Evolutionary conservation across 2,113 vertebrate genomes (phyloP).

Genomic region (Hoplias malabaricus): DNA sequence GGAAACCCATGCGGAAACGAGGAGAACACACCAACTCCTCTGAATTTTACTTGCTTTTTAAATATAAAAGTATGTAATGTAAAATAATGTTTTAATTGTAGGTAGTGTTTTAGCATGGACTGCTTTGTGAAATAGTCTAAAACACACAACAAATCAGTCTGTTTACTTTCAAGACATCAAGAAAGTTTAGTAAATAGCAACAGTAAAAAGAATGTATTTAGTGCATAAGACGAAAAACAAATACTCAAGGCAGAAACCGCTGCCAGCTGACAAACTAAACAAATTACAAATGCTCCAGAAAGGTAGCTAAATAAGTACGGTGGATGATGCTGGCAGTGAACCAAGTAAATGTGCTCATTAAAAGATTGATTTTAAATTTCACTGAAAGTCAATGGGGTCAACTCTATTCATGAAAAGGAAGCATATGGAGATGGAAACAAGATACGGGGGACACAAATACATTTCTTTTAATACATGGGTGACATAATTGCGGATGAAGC

Average conservation of each 20-base stretch:
- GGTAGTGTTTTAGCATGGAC: too few species aligned
- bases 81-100: too few species aligned
- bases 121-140: too few species aligned
- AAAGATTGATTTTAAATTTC: neutral
- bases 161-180: too few species aligned
- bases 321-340: neutral
- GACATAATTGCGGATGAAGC: slow-evolving; percentile 31
- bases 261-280: neutral
- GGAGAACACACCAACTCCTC: too few species aligned
- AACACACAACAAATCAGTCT: too few species aligned
- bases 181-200: too few species aligned
- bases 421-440: neutral
- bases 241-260: neutral
- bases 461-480: slow-evolving; percentile 42
- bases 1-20: too few species aligned
- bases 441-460: slow-evolving; percentile 23
- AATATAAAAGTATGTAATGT: too few species aligned
- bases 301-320: too few species aligned
- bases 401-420: neutral
- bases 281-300: neutral
- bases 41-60: too few species aligned
- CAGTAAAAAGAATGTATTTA: neutral
- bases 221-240: neutral
- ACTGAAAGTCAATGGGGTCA: neutral
- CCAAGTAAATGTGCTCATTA: neutral